Evolutionary conservation across 2,113 vertebrate genomes (phyloP), one percentile per base, ranked within the genome.

Genomic region (Epinephelus cyanopodus): DNA sequence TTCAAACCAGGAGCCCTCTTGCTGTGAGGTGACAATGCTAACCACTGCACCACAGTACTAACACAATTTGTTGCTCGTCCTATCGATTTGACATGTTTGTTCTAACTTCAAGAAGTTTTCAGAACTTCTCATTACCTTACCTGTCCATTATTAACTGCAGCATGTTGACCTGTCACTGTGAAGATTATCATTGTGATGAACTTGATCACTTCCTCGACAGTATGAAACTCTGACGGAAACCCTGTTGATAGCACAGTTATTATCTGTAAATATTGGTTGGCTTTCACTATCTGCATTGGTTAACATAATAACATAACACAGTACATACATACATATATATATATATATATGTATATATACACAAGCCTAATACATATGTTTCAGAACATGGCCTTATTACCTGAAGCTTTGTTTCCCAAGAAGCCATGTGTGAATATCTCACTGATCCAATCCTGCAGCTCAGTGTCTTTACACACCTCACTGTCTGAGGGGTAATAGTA

Each of bases 371-470:
- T 1, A 47, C 17, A 52, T 13, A n/a, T 21, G 19, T 9, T 14
- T 27, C 4, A 14, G 3, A 57, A 57, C 17, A 29, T 57, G 9
- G 8, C 0, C 33, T 37, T 45, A 48, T 29, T 65, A 74, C 91
- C 88, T 83, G 93, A 94, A 27, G 68, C 92, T 62, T 2, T 11
- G 17, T 45, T 61, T 33, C 83, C 87, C 4, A 96, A 83, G 47
- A 96, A 90, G 4, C 94, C 94, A 47, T 96, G 90, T 52, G 79
- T 92, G 87, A 96, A 97, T 92, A 92, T 96, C 77, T 97, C 96
- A 45, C 81, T 77, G 68, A 96, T 94, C 96, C 96, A 97, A 9
- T 84, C 91, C 87, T 97, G 96, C 50, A 97, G 83, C 87, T 97
- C 97, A 0, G 69, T 67, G 87, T 97, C 97, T 14, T 88, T 76